phyloP scores from a whole-genome alignment of 2,113 vertebrate genomes.

The Vireo altiloquus region DNA sequence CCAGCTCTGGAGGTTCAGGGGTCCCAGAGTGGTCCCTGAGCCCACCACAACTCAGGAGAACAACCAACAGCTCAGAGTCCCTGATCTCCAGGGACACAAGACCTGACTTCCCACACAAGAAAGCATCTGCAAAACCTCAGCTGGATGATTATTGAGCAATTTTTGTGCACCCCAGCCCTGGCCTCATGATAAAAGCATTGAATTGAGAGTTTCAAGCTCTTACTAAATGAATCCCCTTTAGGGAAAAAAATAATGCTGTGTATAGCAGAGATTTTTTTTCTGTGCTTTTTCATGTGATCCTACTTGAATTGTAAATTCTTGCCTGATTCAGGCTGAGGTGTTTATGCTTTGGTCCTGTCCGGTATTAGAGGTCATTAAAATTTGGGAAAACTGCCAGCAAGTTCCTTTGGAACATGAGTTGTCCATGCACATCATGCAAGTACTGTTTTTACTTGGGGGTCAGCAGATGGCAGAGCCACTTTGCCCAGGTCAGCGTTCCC shows the following conservation, averaged over 20 bases:
- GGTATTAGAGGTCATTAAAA: not conserved
- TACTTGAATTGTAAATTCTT: not conserved
- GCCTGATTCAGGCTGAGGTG: not conserved
- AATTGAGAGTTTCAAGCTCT: not conserved
- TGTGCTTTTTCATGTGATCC: not conserved
- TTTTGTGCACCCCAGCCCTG: not conserved
- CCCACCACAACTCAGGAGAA: not conserved
- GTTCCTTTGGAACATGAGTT: not conserved
- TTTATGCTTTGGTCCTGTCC: not conserved
- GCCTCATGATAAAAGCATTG: not conserved
- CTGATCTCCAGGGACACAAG: not conserved
- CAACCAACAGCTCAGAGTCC: accelerated
- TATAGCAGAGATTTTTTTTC: not conserved
- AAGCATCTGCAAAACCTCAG: not conserved
- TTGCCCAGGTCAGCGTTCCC: not conserved
- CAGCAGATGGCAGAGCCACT: not conserved
- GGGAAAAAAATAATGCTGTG: not conserved
- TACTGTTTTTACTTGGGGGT: not conserved
- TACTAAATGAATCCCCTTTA: not conserved
- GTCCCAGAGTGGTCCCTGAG: not conserved
- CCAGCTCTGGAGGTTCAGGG: not conserved
- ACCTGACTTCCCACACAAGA: not conserved
- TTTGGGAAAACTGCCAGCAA: not conserved
- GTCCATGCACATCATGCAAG: not conserved
- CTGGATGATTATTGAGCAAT: not conserved